Evolutionary conservation across 2,113 vertebrate species (phyloP), one percentile per base, ranked within the genome.

Genomic region (Notothenia coriiceps): DNA sequence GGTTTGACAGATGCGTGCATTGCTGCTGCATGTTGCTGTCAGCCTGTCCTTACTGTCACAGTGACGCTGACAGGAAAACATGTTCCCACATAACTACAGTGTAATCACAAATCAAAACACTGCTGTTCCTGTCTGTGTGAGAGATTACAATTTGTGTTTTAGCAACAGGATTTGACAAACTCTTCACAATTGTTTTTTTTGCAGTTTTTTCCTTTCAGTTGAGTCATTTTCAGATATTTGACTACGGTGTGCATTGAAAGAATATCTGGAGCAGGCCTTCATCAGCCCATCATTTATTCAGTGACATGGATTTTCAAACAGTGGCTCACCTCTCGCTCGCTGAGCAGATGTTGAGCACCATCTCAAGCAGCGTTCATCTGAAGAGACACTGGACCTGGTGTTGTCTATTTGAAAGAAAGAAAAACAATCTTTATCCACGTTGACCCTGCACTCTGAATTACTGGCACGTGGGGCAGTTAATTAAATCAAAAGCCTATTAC

Each of bases 401-500:
- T 66, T 89, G 79, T 54, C 70, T n/a, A 18, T 79, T 79, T 69
- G 33, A 57, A 82, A 76, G 86, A 84, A 14, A 83, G 60, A 85
- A 76, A 87, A 84, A 82, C 60, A 86, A 80, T 77, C 78, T 85
- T 81, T 1, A 22, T 83, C 63, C 79, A 78, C 22, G 54, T 63
- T 68, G 65, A 86, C 83, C 84, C 81, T 55, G 64, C 13, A 8
- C 80, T 65, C 72, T 46, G 80, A 86, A 78, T 86, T 77, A 68
- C 74, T 64, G 84, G 84, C 90, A 87, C 61, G 20, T 86, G 86
- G 90, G 90, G 77, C 60, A 74, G 88, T 91, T 92, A 88, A 92
- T 93, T 92, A 91, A 89, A 88, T 82, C 71, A 79, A 83, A 87
- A 93, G 91, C 78, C 76, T 89, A 91, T 90, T 84, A 83, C 74